Percentiles rank a stretch among this genome's conserved stretches.
Conservation (phyloP, 2,797 vertebrate species). For the Acanthiza pusilla region DNA sequence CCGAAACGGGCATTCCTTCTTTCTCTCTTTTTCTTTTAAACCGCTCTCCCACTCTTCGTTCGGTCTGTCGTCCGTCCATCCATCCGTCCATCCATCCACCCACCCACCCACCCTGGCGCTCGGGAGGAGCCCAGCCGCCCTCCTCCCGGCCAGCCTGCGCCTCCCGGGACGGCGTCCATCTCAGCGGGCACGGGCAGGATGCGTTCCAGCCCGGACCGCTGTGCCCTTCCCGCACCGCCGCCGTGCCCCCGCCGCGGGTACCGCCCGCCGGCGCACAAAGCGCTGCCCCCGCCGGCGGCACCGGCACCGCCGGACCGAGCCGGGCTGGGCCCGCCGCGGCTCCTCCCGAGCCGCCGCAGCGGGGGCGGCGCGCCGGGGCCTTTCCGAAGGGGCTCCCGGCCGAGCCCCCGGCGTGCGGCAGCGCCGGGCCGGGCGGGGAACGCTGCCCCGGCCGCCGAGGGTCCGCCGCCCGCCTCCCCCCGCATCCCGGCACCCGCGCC, state of each 20-base stretch:
- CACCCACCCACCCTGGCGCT: too few relatives aligned
- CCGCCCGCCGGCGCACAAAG: not conserved
- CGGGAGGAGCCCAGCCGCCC: not conserved
- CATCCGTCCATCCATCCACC: not conserved
- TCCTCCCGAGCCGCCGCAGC: not conserved
- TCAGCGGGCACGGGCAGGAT: not conserved
- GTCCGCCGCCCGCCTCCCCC: not conserved
- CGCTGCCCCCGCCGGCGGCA: not conserved
- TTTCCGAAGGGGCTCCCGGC: not conserved
- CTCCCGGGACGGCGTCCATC: not conserved
- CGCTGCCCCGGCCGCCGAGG: not conserved
- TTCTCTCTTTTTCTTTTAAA: not conserved
- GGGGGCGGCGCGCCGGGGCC: not conserved
- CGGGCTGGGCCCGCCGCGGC: not conserved
- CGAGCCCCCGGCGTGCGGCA: not conserved
- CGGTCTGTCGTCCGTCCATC: not conserved
- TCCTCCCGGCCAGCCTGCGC: not conserved
- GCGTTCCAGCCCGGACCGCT: not conserved
- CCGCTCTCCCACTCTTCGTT: not conserved
- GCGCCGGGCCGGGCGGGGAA: not conserved
- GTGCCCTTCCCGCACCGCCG: not conserved
- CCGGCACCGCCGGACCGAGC: not conserved
- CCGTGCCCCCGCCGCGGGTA: not conserved
- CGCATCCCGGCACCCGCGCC: not conserved
- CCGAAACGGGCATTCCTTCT: not conserved